phyloP scores from a whole-genome alignment of 2,888 invertebrate species.

The Patella ulyssiponensis region DNA sequence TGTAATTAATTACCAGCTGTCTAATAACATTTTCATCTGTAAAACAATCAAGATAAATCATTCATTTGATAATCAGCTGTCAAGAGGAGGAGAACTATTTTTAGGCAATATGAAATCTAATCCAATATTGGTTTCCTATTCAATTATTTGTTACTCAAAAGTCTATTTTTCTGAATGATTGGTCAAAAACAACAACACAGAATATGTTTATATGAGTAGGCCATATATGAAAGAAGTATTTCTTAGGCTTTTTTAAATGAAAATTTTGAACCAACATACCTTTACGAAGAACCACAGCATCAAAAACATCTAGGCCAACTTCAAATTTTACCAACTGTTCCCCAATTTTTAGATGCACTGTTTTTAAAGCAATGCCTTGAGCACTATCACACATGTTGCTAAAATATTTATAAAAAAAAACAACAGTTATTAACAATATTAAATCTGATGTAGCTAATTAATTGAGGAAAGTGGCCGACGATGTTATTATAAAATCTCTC shows the following conservation, averaged over 20 bases:
- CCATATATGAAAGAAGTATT: conserved; percentile 1
- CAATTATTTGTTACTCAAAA: background rate
- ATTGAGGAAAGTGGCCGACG: too few relatives aligned
- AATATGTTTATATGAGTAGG: background rate
- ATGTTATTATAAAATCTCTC: too few relatives aligned
- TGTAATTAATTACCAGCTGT: background rate
- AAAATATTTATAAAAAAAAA: too few relatives aligned
- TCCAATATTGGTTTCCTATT: background rate
- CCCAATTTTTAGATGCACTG: background rate
- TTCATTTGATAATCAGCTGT: background rate
- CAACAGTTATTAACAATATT: too few relatives aligned
- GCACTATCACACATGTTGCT: background rate
- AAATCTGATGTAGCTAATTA: too few relatives aligned
- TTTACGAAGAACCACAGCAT: conserved; percentile 6
- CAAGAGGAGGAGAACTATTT: background rate
- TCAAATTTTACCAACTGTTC: conserved; percentile 6
- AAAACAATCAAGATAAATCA: background rate
- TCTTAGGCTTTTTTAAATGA: background rate
- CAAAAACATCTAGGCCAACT: conserved; percentile 4
- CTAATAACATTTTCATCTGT: conserved; percentile 1
- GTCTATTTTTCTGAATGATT: background rate
- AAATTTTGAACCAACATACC: conserved; percentile 6
- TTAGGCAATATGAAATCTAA: background rate
- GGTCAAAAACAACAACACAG: background rate
- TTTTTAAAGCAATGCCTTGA: conserved; percentile 1